These are phyloP conservation scores for Malachius bipustulatus DNA, from an alignment of 2,888 invertebrate genomes.

Conservation along the genomic window DNA sequence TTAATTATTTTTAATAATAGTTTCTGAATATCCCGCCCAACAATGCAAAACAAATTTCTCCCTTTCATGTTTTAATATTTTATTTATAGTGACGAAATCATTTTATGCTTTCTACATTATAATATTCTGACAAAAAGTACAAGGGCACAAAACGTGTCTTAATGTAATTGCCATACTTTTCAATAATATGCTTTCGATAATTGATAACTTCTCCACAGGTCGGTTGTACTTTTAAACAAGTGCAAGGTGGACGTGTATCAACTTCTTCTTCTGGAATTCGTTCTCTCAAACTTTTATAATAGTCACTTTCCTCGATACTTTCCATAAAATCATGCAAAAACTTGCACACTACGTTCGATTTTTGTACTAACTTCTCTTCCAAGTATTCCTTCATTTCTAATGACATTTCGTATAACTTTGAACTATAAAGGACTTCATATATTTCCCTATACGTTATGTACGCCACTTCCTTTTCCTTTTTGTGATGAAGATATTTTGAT, in stretches of 20 bases:
- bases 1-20: no score
- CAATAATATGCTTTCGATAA: neutral
- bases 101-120: no score
- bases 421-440: neutral
- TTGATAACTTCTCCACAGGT: neutral
- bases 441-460: conserved; percentile 1
- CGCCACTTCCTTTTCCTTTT: neutral
- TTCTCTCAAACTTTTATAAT: no score
- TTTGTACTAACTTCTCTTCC: no score
- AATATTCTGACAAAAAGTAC: neutral
- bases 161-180: neutral
- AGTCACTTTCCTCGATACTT: no score
- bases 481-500: neutral
- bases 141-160: neutral
- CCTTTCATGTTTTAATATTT: no score
- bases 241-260: neutral
- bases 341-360: no score
- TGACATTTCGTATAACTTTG: neutral
- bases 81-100: no score
- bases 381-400: neutral
- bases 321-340: no score
- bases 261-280: neutral
- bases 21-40: no score
- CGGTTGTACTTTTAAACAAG: neutral
- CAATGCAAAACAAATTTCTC: no score